Percentiles rank a stretch among this genome's conserved stretches.
Conservation (phyloP, 1,140 invertebrate genomes). For the Heterodera carotae region DNA sequence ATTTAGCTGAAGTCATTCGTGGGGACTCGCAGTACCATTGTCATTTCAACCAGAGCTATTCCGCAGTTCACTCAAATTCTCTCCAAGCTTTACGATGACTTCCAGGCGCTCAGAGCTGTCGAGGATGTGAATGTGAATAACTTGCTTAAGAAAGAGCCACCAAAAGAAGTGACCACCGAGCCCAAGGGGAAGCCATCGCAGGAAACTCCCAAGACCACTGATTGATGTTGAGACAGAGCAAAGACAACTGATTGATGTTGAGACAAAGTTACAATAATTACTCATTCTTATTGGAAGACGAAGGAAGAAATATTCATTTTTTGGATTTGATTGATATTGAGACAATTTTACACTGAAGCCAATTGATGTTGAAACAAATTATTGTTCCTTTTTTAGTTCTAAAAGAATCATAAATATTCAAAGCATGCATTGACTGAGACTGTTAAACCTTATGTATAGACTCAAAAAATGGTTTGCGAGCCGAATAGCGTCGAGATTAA, state of each 20-base stretch:
- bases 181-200: slow-evolving; percentile 15
- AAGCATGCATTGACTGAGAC: too few relatives aligned
- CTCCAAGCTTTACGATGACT: slow-evolving; percentile 36
- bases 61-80: slow-evolving; percentile 50
- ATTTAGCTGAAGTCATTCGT: slow-evolving; percentile 36
- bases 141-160: slow-evolving; percentile 15
- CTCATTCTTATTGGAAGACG: too few relatives aligned
- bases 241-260: too few relatives aligned
- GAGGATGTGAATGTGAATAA: slow-evolving; percentile 3
- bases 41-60: slow-evolving; percentile 39
- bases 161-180: slow-evolving; percentile 10
- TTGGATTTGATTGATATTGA: too few relatives aligned
- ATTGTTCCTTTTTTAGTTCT: background rate
- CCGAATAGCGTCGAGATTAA: slow-evolving; percentile 22
- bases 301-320: too few relatives aligned
- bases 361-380: background rate
- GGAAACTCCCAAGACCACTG: background rate
- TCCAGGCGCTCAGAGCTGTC: slow-evolving; percentile 22
- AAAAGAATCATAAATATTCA: too few relatives aligned
- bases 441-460: too few relatives aligned
- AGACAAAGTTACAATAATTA: slow-evolving; percentile 1
- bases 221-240: background rate
- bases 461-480: slow-evolving; percentile 37
- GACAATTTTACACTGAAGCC: background rate
- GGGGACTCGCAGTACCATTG: slow-evolving; percentile 42